Evolutionary conservation across 2,888 invertebrate genomes (phyloP).

Genomic region (Flexamia atlantica): DNA sequence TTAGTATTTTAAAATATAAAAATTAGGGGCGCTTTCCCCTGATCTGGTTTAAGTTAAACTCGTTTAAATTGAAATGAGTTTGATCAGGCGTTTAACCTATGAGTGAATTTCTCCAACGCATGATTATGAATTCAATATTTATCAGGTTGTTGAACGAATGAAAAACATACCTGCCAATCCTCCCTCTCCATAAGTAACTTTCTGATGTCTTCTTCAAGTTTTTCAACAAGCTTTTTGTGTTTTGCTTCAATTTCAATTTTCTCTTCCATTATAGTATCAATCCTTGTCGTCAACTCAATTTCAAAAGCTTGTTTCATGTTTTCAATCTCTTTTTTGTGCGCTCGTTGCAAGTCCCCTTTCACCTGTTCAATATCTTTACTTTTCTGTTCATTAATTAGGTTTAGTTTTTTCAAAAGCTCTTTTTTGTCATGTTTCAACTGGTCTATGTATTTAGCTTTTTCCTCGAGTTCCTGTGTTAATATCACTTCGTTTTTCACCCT

Average conservation of each 20-base stretch:
- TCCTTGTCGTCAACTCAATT: constrained; percentile 27
- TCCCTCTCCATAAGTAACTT: neutral
- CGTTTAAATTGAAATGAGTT: too few species aligned
- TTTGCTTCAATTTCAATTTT: constrained; percentile 45
- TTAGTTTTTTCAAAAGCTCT: constrained; percentile 40
- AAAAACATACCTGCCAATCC: constrained; percentile 20
- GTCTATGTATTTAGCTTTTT: constrained; percentile 59
- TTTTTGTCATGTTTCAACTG: constrained; percentile 45
- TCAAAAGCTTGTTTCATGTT: constrained; percentile 54
- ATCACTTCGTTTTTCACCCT: constrained; percentile 44
- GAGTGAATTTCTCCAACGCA: too few species aligned
- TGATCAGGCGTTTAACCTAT: too few species aligned
- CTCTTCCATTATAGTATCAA: constrained; percentile 20
- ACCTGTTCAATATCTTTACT: constrained; percentile 49
- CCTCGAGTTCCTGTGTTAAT: constrained; percentile 22
- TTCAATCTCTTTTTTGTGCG: constrained; percentile 48
- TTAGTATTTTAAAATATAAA: too few species aligned
- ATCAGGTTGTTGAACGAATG: too few species aligned
- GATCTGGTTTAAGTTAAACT: too few species aligned
- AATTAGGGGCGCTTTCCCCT: too few species aligned
- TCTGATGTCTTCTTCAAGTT: constrained; percentile 1
- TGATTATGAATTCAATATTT: too few species aligned
- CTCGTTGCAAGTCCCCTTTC: constrained; percentile 46
- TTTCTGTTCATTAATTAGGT: constrained; percentile 28
- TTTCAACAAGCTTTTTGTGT: constrained; percentile 36